phyloP scores from a whole-genome alignment of 2,888 invertebrate genomes.

The Hirtodrosophila cameraria region DNA sequence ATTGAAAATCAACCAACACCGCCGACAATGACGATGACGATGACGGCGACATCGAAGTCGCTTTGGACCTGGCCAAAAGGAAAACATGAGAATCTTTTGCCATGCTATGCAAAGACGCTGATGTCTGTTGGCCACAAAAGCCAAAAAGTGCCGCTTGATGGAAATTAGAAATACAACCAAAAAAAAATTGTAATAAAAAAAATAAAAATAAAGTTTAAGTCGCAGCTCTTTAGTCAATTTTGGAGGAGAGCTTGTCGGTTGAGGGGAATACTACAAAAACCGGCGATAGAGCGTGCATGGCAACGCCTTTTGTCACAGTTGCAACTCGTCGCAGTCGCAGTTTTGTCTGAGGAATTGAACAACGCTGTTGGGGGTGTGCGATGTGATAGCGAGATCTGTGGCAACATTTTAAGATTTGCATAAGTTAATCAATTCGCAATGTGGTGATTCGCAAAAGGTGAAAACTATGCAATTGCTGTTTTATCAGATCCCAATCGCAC shows the following conservation, averaged over 20 bases:
- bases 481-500: constrained; percentile 49
- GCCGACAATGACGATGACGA: constrained; percentile 26
- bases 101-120: constrained; percentile 40
- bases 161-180: constrained; percentile 62
- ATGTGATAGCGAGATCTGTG: constrained; percentile 45
- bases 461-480: constrained; percentile 54
- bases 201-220: constrained; percentile 28
- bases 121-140: constrained; percentile 42
- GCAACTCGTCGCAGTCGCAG: constrained; percentile 23
- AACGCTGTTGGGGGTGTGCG: constrained; percentile 36
- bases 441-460: constrained; percentile 65
- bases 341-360: constrained; percentile 15
- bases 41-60: constrained; percentile 30
- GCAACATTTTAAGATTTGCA: constrained; percentile 74
- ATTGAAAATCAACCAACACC: constrained; percentile 77
- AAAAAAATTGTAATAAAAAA: constrained; percentile 3
- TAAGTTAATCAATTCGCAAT: constrained; percentile 82
- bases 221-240: constrained; percentile 33
- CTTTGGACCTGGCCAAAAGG: constrained; percentile 38
- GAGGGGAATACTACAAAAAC: constrained; percentile 28
- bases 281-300: constrained; percentile 67
- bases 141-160: constrained; percentile 67
- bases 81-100: constrained; percentile 74
- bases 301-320: constrained; percentile 79
- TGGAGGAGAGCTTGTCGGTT: constrained; percentile 29